These are phyloP conservation scores for Lepilemur ruficaudatus DNA, from an alignment of 2,797 vertebrate genomes.

Conservation along the genomic window DNA sequence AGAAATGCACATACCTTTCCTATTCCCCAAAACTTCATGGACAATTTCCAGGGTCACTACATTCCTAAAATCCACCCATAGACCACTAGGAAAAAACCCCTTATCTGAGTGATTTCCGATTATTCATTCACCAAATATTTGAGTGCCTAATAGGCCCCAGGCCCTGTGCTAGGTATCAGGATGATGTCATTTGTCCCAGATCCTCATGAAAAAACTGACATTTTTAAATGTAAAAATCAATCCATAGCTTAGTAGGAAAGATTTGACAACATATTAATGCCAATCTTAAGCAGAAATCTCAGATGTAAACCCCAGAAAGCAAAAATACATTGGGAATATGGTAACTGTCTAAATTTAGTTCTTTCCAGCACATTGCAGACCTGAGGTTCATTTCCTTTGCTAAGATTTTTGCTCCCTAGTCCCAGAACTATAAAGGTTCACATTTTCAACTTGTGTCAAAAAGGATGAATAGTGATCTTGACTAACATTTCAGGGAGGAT, in stretches of 20 bases:
- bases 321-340: background rate
- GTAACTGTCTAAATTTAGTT: slow-evolving; percentile 25
- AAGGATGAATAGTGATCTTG: background rate
- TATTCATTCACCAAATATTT: background rate
- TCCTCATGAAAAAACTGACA: slow-evolving; percentile 1
- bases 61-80: background rate
- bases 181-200: background rate
- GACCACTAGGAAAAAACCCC: background rate
- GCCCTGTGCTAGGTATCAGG: background rate
- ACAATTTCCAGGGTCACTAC: background rate
- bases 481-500: slow-evolving; percentile 14
- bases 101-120: background rate
- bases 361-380: background rate
- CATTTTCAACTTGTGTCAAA: slow-evolving; percentile 7
- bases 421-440: slow-evolving; percentile 8
- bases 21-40: background rate
- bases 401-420: slow-evolving; percentile 7
- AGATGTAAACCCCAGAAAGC: background rate
- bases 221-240: slow-evolving; percentile 23
- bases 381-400: background rate
- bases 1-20: background rate
- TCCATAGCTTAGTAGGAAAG: background rate
- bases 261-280: slow-evolving; percentile 27
- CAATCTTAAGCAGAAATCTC: slow-evolving; percentile 26
- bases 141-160: background rate